Evolutionary conservation across 2,113 vertebrate genomes (phyloP).

Genomic region (Aptenodytes forsteri): DNA sequence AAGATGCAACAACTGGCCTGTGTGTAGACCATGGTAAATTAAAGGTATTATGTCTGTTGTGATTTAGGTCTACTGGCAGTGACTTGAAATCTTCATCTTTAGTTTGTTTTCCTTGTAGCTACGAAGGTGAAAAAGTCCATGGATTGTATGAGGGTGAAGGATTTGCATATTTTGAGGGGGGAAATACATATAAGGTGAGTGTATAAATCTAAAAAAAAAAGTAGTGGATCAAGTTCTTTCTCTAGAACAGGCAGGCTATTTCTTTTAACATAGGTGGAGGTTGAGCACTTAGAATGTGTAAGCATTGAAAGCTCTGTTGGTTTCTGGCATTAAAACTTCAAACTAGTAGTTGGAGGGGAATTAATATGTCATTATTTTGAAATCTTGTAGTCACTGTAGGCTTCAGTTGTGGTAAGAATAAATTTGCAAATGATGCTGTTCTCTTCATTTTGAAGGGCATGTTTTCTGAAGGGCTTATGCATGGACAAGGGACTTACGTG

Average conservation of each 20-base stretch:
- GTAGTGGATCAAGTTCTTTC: neutral
- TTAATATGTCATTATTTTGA: neutral
- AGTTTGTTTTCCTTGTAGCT: conserved; percentile 71
- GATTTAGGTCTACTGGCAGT: neutral
- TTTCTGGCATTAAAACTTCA: neutral
- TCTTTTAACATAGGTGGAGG: neutral
- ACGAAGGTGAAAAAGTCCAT: conserved; percentile 78
- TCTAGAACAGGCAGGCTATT: neutral
- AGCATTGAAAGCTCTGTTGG: neutral
- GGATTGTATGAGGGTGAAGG: conserved; percentile 83
- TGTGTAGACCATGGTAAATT: neutral
- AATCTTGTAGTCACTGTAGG: neutral
- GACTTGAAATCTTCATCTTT: neutral
- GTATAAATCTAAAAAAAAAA: neutral
- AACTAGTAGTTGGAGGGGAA: neutral
- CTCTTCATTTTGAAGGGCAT: conserved; percentile 78
- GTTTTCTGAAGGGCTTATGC: conserved; percentile 88
- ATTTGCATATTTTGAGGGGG: conserved; percentile 81
- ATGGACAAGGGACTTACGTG: conserved; percentile 83
- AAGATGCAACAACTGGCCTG: neutral
- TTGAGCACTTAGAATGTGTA: neutral
- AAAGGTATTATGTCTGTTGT: neutral
- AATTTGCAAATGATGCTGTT: neutral
- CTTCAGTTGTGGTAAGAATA: neutral
- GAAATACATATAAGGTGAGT: conserved; percentile 82